Percentiles rank a stretch among this genome's conserved stretches.
These are phyloP conservation scores for Ceratoteleas bidentatus DNA, from an alignment of 1,140 invertebrate species.

Conservation along the genomic window DNA sequence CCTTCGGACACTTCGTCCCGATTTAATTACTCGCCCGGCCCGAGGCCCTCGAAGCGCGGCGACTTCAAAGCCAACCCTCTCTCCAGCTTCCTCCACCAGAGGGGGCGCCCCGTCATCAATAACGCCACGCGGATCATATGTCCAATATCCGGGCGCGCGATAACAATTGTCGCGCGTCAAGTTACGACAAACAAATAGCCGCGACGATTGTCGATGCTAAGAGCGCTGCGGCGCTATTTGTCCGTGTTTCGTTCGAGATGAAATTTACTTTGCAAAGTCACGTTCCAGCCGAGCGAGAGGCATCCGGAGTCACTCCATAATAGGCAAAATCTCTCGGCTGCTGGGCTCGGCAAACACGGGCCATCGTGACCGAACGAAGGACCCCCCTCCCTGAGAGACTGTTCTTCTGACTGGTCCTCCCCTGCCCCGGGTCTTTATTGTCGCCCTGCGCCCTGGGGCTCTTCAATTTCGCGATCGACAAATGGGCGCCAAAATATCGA, in stretches of 20 bases:
- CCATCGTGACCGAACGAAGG: constrained; percentile 2
- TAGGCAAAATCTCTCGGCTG: constrained; percentile 58
- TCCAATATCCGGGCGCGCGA: constrained; percentile 24
- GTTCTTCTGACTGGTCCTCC: not conserved
- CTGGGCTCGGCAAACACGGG: constrained; percentile 47
- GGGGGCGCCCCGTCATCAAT: constrained; percentile 4
- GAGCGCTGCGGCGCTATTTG: constrained; percentile 40
- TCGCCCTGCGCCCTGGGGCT: constrained; percentile 61
- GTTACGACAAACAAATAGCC: constrained; percentile 40
- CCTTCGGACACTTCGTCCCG: too few species aligned
- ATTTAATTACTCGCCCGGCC: too few species aligned
- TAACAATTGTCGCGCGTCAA: constrained; percentile 45
- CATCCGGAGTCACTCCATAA: constrained; percentile 50
- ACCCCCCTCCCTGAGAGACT: not conserved
- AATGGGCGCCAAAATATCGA: constrained; percentile 68
- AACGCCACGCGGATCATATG: constrained; percentile 25
- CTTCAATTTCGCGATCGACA: constrained; percentile 64
- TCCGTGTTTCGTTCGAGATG: constrained; percentile 58
- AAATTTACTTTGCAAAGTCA: constrained; percentile 65
- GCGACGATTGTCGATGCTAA: constrained; percentile 34
- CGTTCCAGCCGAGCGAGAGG: constrained; percentile 40
- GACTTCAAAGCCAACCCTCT: constrained; percentile 8
- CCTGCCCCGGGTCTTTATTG: constrained; percentile 31
- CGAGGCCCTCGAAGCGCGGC: not conserved
- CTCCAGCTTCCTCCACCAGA: too few species aligned